These are phyloP conservation scores for Chlamydotis undulata DNA, from an alignment of 2,113 vertebrate species.

Conservation along the genomic window DNA sequence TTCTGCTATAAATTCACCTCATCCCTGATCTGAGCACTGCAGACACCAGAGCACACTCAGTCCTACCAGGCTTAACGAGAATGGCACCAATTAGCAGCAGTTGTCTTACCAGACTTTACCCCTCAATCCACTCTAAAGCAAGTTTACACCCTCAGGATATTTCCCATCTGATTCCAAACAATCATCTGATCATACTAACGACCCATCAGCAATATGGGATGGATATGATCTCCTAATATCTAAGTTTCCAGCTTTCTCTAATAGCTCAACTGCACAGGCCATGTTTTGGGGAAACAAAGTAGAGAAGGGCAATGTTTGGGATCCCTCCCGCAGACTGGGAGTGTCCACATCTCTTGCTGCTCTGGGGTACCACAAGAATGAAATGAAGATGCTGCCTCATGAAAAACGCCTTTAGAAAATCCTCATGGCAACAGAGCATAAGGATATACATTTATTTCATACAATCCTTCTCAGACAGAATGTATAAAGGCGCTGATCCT, in stretches of 20 bases:
- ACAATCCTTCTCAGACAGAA: neutral
- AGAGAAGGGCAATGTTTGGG: neutral
- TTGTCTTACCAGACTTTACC: neutral
- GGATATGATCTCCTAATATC: neutral
- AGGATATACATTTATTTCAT: neutral
- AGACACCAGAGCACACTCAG: neutral
- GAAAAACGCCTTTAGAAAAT: neutral
- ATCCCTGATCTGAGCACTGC: neutral
- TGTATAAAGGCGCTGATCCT: neutral
- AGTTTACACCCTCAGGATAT: neutral
- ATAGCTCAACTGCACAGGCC: neutral
- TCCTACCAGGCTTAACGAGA: neutral
- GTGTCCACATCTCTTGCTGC: neutral
- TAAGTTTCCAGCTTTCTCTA: neutral
- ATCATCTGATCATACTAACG: neutral
- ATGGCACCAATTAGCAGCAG: neutral
- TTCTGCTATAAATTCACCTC: neutral
- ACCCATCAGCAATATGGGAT: neutral
- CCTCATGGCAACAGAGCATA: neutral
- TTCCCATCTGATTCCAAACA: neutral
- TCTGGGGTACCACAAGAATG: neutral
- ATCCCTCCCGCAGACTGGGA: neutral
- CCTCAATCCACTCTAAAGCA: neutral
- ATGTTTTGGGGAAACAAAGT: neutral
- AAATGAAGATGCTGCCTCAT: neutral